These are phyloP conservation scores for Sardina pilchardus DNA, from an alignment of 2,113 vertebrate species.

Conservation along the genomic window DNA sequence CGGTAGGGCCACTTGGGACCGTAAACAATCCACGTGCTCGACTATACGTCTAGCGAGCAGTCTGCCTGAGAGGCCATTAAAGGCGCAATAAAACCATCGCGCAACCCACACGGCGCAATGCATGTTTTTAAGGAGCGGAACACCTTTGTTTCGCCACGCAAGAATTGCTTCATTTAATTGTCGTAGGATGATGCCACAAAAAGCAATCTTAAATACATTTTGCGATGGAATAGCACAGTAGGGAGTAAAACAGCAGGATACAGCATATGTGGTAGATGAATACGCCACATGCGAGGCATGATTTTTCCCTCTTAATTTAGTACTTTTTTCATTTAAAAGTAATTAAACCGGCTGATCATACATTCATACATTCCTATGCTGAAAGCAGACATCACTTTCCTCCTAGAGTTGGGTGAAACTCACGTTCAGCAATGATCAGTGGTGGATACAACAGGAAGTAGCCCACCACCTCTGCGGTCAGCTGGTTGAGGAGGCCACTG, in stretches of 20 bases:
- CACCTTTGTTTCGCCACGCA: background rate
- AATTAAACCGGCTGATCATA: too few relatives aligned
- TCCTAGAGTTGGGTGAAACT: conserved; percentile 59
- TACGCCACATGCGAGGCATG: background rate
- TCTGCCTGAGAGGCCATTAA: background rate
- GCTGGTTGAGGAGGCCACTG: conserved; percentile 90
- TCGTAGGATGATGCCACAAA: background rate
- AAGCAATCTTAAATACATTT: background rate
- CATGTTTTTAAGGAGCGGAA: background rate
- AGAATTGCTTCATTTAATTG: background rate
- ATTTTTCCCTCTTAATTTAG: too few relatives aligned
- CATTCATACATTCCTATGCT: background rate
- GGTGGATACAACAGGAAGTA: conserved; percentile 96
- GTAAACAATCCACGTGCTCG: background rate
- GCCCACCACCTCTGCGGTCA: conserved; percentile 92
- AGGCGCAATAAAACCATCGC: background rate
- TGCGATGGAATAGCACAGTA: background rate
- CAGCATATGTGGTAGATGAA: background rate
- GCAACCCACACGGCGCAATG: background rate
- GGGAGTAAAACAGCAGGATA: background rate
- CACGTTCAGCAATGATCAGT: conserved; percentile 93
- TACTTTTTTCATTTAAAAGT: background rate
- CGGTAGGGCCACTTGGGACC: background rate
- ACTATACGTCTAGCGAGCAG: background rate
- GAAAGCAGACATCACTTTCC: too few relatives aligned